phyloP scores from a whole-genome alignment of 2,797 vertebrate genomes.

The Sylvia borin region DNA sequence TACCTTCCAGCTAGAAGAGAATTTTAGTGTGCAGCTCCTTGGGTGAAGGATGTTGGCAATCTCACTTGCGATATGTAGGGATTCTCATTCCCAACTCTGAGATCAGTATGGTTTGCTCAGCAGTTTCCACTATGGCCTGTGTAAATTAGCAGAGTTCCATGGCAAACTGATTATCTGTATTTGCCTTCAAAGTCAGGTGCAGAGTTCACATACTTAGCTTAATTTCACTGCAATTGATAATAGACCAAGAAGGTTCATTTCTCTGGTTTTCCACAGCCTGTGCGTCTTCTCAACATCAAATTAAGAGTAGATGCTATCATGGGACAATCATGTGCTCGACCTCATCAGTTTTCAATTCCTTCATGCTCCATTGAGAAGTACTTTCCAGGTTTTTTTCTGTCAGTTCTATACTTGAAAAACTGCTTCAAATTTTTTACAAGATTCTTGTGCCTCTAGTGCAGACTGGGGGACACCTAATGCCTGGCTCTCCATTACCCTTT shows the following conservation, averaged over 20 bases:
- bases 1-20: neutral
- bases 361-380: slow-evolving; percentile 37
- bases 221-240: neutral
- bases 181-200: neutral
- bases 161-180: neutral
- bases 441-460: slow-evolving; percentile 43
- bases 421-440: slow-evolving; percentile 62
- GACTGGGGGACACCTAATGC: slow-evolving; percentile 64
- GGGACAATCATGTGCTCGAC: slow-evolving; percentile 25
- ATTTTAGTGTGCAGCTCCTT: neutral
- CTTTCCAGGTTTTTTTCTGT: slow-evolving; percentile 26
- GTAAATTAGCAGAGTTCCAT: neutral
- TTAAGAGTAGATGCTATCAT: slow-evolving; percentile 37
- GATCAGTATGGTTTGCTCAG: neutral
- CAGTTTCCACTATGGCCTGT: neutral
- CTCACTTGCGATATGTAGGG: rapidly evolving
- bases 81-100: neutral
- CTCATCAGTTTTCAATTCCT: slow-evolving; percentile 61
- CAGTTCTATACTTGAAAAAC: slow-evolving; percentile 62
- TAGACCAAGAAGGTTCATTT: slow-evolving; percentile 32
- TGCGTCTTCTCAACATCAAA: slow-evolving; percentile 27
- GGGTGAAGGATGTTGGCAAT: neutral
- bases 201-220: neutral
- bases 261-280: neutral
- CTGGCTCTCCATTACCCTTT: slow-evolving; percentile 71